Base-by-base conservation (phyloP, 1,140 invertebrate species). In the Tetragonula clypearis region DNA sequence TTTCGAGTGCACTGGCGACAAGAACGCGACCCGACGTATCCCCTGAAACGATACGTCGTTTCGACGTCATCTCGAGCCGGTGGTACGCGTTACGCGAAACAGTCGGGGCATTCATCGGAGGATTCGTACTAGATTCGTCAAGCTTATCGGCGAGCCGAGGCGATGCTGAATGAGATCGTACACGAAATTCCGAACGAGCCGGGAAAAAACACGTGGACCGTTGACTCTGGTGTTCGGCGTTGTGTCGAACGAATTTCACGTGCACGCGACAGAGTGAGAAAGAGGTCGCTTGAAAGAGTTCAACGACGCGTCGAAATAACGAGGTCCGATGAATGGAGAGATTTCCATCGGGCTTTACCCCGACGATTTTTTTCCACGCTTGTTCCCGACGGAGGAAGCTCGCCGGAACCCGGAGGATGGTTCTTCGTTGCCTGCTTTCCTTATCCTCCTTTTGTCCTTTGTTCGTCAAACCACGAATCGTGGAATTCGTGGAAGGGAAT, bases 51-150 rank as follows among this genome's bases (percentile, higher is more conserved):
- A 80, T 78, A 65, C 6, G 41, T 6, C 41, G 41, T 49, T 81
- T 85, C 73, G 88, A 82, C 83, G 78, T 83, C 76, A 62, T 56
- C 88, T 53, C 77, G 71, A 78, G 69, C 35, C 75, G 84, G 21
- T 12, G 0, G 19, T 69, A 62, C 80, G 79, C 72, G 73, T 73
- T 83, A 85, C 71, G 78, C 75, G 74, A 66, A 86, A 89, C 88
- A 89, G 72, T 80, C 60, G 23, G 6, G 56, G 88, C 87, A 89
- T 89, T 90, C 88, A 89, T 85, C 60, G 35, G 41, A n/a, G 79
- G 58, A 82, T 80, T 65, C 58, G 62, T 74, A 53, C 58, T 80
- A 78, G 80, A 86, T 79, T 72, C 72, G 35, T 53, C 55, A 68
- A 30, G 58, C 49, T 81, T 86, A 76, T 87, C 71, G 69, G 78